These are phyloP conservation scores for Zoanthus gigantus DNA, from an alignment of 92 coral and sea anemone genomes.

Conservation along the genomic window DNA sequence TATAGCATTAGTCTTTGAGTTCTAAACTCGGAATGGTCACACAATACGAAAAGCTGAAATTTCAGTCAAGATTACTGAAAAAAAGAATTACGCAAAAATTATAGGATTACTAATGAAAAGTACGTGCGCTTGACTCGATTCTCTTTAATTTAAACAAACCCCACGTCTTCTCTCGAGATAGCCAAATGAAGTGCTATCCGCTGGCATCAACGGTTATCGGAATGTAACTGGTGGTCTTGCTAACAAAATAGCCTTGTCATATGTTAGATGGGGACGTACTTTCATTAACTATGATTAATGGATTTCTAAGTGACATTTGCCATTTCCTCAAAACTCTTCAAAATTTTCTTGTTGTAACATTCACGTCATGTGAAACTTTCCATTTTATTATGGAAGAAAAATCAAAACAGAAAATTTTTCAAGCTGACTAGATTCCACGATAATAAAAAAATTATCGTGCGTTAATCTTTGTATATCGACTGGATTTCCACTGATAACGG, in stretches of 20 bases:
- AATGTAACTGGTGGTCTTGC: slow-evolving; percentile 4
- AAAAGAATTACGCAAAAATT: background rate
- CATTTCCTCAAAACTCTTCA: slow-evolving; percentile 22
- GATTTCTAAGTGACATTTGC: slow-evolving; percentile 35
- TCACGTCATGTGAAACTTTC: background rate
- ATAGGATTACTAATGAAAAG: background rate
- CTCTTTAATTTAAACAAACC: background rate
- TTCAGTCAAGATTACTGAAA: background rate
- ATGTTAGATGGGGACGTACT: background rate
- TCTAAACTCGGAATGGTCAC: background rate
- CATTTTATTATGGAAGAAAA: background rate
- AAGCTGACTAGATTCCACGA: too few species aligned
- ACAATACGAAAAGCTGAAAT: too few species aligned
- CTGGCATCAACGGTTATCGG: background rate
- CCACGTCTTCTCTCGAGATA: background rate
- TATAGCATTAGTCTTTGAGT: too few species aligned
- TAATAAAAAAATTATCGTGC: too few species aligned
- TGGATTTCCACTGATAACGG: too few species aligned
- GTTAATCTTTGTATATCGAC: too few species aligned
- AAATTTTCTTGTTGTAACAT: background rate
- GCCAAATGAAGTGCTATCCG: background rate
- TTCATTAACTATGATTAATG: slow-evolving; percentile 46
- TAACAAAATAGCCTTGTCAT: slow-evolving; percentile 31
- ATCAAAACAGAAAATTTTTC: background rate
- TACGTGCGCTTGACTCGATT: background rate